A percentile compares a stretch with the other conserved stretches of the same genome.
These are phyloP conservation scores for Hipposideros armiger DNA, from an alignment of 2,113 vertebrate genomes.

Conservation along the genomic window DNA sequence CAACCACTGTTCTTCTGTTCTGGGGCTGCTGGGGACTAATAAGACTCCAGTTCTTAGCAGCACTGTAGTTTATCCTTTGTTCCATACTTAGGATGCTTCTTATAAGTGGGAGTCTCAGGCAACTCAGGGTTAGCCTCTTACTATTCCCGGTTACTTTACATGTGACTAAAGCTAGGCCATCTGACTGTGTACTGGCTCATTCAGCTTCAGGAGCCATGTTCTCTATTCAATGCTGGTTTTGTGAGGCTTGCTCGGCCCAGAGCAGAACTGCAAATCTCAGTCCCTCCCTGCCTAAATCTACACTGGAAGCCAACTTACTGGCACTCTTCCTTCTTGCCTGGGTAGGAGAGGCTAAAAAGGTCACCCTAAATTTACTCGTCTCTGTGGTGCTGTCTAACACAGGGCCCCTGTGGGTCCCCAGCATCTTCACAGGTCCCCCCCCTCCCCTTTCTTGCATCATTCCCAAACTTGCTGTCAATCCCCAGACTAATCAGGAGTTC, in stretches of 20 bases:
- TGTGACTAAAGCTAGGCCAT: not conserved
- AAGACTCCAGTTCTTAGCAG: not conserved
- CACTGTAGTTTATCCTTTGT: not conserved
- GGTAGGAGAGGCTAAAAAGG: not conserved
- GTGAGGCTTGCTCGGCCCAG: not conserved
- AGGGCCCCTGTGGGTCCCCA: not conserved
- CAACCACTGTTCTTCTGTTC: not conserved
- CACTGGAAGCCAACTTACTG: conserved; percentile 48
- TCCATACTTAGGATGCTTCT: not conserved
- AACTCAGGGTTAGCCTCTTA: not conserved
- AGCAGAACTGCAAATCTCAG: not conserved
- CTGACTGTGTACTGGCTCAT: fast-evolving
- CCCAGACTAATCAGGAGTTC: not conserved
- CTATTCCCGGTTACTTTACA: not conserved
- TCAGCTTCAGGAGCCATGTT: not conserved
- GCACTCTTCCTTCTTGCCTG: not conserved
- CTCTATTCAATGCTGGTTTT: not conserved
- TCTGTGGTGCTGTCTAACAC: not conserved
- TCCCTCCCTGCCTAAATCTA: not conserved
- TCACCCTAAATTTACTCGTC: not conserved
- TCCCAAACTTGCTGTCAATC: not conserved
- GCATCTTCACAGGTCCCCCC: no score
- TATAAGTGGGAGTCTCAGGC: not conserved
- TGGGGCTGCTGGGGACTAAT: not conserved
- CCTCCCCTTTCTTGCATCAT: no score